Conservation (phyloP, 2,797 vertebrate species). For the Gephyroberyx darwinii region DNA sequence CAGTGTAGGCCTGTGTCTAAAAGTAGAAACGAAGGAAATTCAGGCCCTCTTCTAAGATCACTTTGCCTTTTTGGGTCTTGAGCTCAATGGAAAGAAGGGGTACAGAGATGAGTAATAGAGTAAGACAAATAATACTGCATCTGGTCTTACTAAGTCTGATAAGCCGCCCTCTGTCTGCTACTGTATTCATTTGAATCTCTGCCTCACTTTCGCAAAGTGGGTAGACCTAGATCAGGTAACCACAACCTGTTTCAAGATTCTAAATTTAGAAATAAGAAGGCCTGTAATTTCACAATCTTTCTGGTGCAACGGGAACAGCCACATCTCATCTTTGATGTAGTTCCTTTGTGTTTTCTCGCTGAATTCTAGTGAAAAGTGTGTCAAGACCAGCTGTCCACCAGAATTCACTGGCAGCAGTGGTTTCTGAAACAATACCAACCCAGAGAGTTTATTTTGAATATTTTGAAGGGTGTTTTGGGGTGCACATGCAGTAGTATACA, state of each 20-base stretch:
- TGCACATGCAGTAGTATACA: slow-evolving; percentile 60
- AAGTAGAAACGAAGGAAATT: slow-evolving; percentile 54
- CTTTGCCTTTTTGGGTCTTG: slow-evolving; percentile 51
- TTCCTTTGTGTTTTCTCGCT: too few species aligned
- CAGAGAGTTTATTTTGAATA: slow-evolving; percentile 56
- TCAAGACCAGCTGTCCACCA: not conserved
- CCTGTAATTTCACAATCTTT: not conserved
- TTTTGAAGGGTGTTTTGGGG: slow-evolving; percentile 59
- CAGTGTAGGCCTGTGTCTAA: slow-evolving; percentile 57
- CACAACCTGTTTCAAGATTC: slow-evolving; percentile 5
- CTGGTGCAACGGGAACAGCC: not conserved
- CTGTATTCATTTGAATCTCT: not conserved
- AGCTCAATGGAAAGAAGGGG: slow-evolving; percentile 15
- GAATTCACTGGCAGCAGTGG: not conserved
- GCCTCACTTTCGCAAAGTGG: slow-evolving; percentile 39
- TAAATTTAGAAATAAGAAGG: not conserved
- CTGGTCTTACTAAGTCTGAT: slow-evolving; percentile 5
- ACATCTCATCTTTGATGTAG: not conserved
- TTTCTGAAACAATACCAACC: slow-evolving; percentile 46
- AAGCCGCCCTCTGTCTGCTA: not conserved
- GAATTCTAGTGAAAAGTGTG: too few species aligned
- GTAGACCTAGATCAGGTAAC: slow-evolving; percentile 43
- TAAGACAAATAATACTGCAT: not conserved
- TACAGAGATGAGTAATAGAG: slow-evolving; percentile 17
- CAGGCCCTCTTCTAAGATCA: slow-evolving; percentile 11